Conservation (phyloP, 2,888 invertebrate species). For the Cosmorhoe ocellata region DNA sequence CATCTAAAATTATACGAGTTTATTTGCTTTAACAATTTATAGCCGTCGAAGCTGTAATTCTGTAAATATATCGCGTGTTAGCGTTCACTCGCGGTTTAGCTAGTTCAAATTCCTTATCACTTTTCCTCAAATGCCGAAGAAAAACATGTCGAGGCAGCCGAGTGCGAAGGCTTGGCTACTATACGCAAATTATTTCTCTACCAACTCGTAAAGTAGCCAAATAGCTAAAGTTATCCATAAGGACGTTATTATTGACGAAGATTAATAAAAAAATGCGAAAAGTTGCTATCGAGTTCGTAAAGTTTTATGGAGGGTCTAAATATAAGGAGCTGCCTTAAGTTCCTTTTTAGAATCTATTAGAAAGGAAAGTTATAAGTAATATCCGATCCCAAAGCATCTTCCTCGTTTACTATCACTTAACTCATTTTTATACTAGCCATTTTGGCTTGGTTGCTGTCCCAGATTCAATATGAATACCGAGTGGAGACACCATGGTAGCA, state of each 20-base stretch:
- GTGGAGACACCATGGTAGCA: slow-evolving; percentile 60
- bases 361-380: slow-evolving; percentile 56
- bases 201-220: slow-evolving; percentile 9
- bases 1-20: slow-evolving; percentile 35
- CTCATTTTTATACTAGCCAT: slow-evolving; percentile 74
- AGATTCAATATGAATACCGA: slow-evolving; percentile 71
- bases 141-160: neutral
- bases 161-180: neutral
- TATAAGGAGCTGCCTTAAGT: slow-evolving; percentile 44
- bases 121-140: slow-evolving; percentile 4
- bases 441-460: slow-evolving; percentile 68
- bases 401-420: slow-evolving; percentile 74
- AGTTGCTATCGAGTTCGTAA: slow-evolving; percentile 35
- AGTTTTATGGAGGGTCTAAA: slow-evolving; percentile 51
- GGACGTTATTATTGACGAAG: slow-evolving; percentile 23
- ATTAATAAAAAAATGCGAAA: slow-evolving; percentile 31
- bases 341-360: slow-evolving; percentile 64
- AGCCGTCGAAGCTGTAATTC: slow-evolving; percentile 15
- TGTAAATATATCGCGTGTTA: slow-evolving; percentile 6
- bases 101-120: slow-evolving; percentile 2
- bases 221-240: slow-evolving; percentile 14
- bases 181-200: slow-evolving; percentile 1
- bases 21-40: slow-evolving; percentile 30
- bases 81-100: neutral
- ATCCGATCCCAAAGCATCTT: slow-evolving; percentile 51